These are phyloP conservation scores for Elgaria multicarinata DNA, from an alignment of 2,113 vertebrate species.

Conservation along the genomic window DNA sequence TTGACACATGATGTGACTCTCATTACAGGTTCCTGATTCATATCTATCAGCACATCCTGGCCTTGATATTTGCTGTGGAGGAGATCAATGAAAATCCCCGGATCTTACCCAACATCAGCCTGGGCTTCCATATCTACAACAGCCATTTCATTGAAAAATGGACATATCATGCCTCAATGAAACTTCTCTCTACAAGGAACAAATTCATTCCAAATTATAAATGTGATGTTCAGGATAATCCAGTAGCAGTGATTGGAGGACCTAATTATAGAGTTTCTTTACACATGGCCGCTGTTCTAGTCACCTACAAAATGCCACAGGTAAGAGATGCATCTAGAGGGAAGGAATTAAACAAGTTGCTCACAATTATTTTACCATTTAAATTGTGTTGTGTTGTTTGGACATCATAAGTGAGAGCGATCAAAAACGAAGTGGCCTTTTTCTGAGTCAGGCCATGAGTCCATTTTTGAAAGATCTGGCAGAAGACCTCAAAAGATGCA, in stretches of 20 bases:
- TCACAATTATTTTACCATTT: too few relatives aligned
- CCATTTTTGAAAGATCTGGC: too few relatives aligned
- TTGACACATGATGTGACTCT: too few relatives aligned
- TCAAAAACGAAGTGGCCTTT: too few relatives aligned
- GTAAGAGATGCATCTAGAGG: too few relatives aligned
- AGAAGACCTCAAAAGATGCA: too few relatives aligned
- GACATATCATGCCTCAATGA: not conserved
- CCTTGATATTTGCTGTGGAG: constrained; percentile 17
- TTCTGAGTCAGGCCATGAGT: too few relatives aligned
- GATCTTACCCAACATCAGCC: constrained; percentile 6
- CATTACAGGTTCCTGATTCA: constrained; percentile 7
- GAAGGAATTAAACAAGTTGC: too few relatives aligned
- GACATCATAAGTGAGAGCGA: too few relatives aligned
- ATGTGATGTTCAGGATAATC: too few relatives aligned
- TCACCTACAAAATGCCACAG: not conserved
- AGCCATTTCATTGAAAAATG: not conserved
- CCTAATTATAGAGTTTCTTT: not conserved
- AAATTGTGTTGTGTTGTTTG: too few relatives aligned
- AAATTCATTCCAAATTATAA: too few relatives aligned
- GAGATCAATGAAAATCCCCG: constrained; percentile 18
- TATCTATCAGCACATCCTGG: constrained; percentile 26
- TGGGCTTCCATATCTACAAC: constrained; percentile 19
- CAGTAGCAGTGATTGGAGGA: constrained; percentile 20
- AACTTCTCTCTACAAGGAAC: not conserved
- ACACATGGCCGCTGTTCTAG: not conserved